Evolutionary conservation across 2,888 invertebrate genomes (phyloP).

Genomic region (Synanthedon myopaeformis): DNA sequence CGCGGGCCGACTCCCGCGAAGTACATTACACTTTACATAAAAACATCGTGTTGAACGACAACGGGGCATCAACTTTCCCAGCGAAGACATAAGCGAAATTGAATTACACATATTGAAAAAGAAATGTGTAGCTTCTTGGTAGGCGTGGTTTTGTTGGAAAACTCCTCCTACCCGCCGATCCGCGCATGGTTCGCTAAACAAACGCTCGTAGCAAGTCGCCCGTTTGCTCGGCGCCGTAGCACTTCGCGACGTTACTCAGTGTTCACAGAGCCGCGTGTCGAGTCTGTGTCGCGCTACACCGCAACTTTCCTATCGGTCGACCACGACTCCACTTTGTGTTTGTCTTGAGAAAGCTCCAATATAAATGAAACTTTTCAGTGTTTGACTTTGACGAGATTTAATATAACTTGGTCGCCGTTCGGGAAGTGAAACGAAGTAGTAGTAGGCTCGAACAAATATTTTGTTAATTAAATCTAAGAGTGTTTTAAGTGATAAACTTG

Average conservation of each 20-base stretch:
- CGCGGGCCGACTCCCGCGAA: conserved; percentile 60
- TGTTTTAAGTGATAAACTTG: conserved; percentile 36
- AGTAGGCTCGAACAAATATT: conserved; percentile 27
- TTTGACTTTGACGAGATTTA: conserved; percentile 33
- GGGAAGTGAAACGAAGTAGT: conserved; percentile 24
- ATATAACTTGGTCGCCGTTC: conserved; percentile 29
- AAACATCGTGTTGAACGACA: conserved; percentile 70
- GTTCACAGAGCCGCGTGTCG: conserved; percentile 15
- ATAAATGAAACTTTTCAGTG: conserved; percentile 28
- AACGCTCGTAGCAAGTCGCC: conserved; percentile 23
- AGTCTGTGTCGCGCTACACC: conserved; percentile 31
- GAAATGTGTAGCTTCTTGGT: conserved; percentile 70
- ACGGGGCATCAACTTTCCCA: conserved; percentile 70
- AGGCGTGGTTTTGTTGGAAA: conserved; percentile 59
- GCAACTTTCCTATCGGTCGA: conserved; percentile 35
- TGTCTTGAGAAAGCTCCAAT: conserved; percentile 19
- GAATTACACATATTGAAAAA: conserved; percentile 72
- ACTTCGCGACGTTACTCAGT: conserved; percentile 20
- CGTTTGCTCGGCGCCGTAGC: conserved; percentile 27
- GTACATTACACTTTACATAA: conserved; percentile 71
- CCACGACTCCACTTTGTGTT: conserved; percentile 31
- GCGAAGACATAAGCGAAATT: conserved; percentile 72
- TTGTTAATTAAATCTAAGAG: conserved; percentile 24
- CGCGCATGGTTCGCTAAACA: conserved; percentile 52
- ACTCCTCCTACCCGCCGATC: conserved; percentile 58